Evolutionary conservation across 2,888 invertebrate genomes (phyloP).

Genomic region (Andrena marginata): DNA sequence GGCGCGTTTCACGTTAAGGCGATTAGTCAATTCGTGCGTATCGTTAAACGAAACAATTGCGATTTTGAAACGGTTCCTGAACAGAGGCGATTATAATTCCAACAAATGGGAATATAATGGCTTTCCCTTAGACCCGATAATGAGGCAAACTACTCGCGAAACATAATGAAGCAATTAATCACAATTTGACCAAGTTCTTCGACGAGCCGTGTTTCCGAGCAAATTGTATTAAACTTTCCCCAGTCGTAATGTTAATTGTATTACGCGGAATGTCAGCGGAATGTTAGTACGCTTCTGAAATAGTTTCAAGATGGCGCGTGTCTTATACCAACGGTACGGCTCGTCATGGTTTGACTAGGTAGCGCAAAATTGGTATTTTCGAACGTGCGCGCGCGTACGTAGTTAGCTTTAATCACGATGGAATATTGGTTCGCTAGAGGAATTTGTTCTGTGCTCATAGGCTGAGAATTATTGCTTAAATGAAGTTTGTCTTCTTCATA

Average conservation of each 20-base stretch:
- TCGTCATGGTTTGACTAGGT: too few relatives aligned
- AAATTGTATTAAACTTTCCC: constrained; percentile 9
- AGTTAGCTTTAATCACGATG: too few relatives aligned
- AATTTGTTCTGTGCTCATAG: too few relatives aligned
- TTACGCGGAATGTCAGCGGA: constrained; percentile 10
- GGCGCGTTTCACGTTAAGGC: constrained; percentile 44
- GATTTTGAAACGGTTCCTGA: constrained; percentile 41
- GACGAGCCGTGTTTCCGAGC: neutral
- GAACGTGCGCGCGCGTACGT: too few relatives aligned
- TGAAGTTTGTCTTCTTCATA: too few relatives aligned
- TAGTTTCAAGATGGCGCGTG: neutral
- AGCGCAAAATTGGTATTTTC: too few relatives aligned
- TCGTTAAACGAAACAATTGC: constrained; percentile 37
- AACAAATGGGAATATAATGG: constrained; percentile 29
- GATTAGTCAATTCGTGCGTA: constrained; percentile 43
- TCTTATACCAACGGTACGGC: neutral
- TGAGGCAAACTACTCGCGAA: constrained; percentile 28
- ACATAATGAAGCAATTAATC: constrained; percentile 27
- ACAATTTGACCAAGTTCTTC: constrained; percentile 19
- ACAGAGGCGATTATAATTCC: constrained; percentile 28
- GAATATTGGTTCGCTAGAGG: too few relatives aligned
- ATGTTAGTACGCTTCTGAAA: neutral
- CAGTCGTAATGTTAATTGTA: constrained; percentile 19
- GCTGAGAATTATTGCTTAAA: too few relatives aligned
- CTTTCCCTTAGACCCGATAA: constrained; percentile 26